A percentile compares a stretch with the other conserved stretches of the same genome.
Evolutionary conservation across 1,140 invertebrate species (phyloP).

Genomic region (Hylaeus anthracinus): DNA sequence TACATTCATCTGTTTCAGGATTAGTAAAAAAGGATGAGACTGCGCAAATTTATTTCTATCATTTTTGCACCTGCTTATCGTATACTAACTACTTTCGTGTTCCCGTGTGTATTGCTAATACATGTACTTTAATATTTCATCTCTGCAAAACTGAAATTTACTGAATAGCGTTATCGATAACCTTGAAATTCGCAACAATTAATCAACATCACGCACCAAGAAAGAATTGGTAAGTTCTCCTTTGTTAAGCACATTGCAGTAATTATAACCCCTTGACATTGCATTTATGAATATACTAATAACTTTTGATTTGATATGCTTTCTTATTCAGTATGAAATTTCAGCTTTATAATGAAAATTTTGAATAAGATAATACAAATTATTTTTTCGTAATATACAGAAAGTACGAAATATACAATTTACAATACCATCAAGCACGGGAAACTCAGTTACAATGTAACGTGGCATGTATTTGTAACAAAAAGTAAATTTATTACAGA

Average conservation of each 20-base stretch:
- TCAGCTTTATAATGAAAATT: neutral
- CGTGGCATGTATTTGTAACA: neutral
- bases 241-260: neutral
- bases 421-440: neutral
- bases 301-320: conserved; percentile 29
- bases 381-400: neutral
- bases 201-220: neutral
- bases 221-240: neutral
- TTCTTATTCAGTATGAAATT: neutral
- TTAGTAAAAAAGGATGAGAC: conserved; percentile 12
- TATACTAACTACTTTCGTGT: conserved; percentile 45
- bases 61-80: conserved; percentile 30
- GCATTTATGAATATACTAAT: conserved; percentile 1
- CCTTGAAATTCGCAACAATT: neutral
- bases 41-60: conserved; percentile 16
- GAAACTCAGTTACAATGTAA: neutral
- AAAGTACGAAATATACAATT: neutral
- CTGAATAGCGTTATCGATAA: neutral
- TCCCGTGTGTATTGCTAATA: conserved; percentile 34
- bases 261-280: neutral
- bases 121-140: neutral
- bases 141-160: neutral
- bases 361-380: neutral
- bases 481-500: neutral
- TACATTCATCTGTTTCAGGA: conserved; percentile 14